Base-by-base conservation (phyloP, 2,797 vertebrate genomes). In the Chanos chanos region DNA sequence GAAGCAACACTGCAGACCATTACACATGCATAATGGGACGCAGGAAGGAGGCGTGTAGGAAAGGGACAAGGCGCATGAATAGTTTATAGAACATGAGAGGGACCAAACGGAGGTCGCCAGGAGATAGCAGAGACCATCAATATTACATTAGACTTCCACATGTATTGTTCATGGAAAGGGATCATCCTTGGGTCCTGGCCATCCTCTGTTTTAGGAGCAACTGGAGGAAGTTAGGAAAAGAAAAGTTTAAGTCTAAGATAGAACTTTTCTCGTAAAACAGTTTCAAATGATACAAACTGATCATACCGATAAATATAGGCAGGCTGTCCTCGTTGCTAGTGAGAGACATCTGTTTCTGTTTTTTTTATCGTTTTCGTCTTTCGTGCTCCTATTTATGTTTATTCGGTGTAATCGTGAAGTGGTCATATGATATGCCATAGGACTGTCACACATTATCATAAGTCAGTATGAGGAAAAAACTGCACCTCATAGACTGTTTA, bases 1-100 rank as follows among this genome's bases (percentile, higher is more conserved):
- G 51, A 59, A 57, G 49, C 7, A 13, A 74, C 77, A 78, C 76
- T 71, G 73, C 79, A 72, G 69, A 83, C 82, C 80, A 81, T 79
- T 74, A 80, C 81, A 76, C 72, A 81, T 85, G 83, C 83, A 86
- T 85, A 81, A 82, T 86, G 82, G 85, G 82, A 83, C 78, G 70
- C 53, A 36, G 7, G 25, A 66, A 66, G 76, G 30, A 18, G 22
- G 70, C 65, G 71, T 51, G 50, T 60, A 52, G 53, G 22, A 54
- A 50, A 45, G 28, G 51, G 60, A 73, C 15, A 71, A 43, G 76
- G 64, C 61, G 77, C 73, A 80, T 89, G 63, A 85, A 89, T 86
- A 81, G 66, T 85, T 81, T 74, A 89, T 87, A 72, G 76, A 83
- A 87, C 86, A 87, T 81, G 87, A 86, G 86, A 85, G 70, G 74